phyloP scores from a whole-genome alignment of 1,140 invertebrate species.

The Drosophila lacteicornis region DNA sequence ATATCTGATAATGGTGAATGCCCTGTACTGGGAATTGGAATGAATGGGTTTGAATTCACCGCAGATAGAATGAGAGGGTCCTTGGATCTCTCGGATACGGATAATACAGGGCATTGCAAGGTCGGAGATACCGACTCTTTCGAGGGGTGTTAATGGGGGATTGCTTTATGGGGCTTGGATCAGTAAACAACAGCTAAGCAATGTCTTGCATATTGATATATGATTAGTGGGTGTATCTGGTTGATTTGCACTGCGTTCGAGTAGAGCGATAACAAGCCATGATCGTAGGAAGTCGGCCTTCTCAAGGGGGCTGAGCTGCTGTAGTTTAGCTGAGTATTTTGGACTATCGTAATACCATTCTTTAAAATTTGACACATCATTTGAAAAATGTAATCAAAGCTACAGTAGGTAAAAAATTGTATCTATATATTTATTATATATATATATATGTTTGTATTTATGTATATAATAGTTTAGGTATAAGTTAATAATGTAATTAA shows the following conservation, averaged over 20 bases:
- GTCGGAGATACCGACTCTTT: conserved; percentile 22
- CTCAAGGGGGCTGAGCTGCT: conserved; percentile 25
- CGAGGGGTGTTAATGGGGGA: background rate
- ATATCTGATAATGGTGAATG: conserved; percentile 28
- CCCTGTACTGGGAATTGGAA: conserved; percentile 12
- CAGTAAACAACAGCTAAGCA: conserved; percentile 42
- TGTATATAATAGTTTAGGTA: conserved; percentile 53
- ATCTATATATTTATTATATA: conserved; percentile 68
- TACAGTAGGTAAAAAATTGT: conserved; percentile 81
- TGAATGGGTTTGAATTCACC: conserved; percentile 29
- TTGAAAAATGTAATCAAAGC: conserved; percentile 82
- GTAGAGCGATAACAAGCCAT: conserved; percentile 43
- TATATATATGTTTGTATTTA: conserved; percentile 29
- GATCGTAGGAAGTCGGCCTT: conserved; percentile 66
- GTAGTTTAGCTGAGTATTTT: conserved; percentile 48
- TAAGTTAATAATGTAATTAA: conserved; percentile 62
- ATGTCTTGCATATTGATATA: conserved; percentile 47
- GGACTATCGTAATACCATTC: conserved; percentile 68
- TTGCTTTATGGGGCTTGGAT: conserved; percentile 8
- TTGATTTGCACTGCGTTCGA: conserved; percentile 42
- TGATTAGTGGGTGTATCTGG: conserved; percentile 31
- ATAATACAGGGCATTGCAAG: conserved; percentile 26
- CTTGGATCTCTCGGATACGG: too few species aligned
- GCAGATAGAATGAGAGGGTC: conserved; percentile 2
- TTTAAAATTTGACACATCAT: conserved; percentile 81